A percentile compares a stretch with the other conserved stretches of the same genome.
These are phyloP conservation scores for Chauna torquata DNA, from an alignment of 2,113 vertebrate species.

Conservation along the genomic window DNA sequence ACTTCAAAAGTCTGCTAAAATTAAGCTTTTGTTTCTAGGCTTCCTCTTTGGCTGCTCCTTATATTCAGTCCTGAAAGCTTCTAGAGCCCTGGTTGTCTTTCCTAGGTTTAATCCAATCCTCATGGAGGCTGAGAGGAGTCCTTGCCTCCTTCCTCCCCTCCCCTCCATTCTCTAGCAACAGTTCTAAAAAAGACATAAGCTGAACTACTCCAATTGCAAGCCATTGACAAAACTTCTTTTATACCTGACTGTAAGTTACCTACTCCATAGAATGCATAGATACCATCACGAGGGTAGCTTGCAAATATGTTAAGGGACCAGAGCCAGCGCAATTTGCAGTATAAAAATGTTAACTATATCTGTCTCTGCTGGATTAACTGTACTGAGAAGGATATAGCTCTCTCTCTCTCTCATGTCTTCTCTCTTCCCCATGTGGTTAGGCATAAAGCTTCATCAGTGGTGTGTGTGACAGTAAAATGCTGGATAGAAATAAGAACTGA, in stretches of 20 bases:
- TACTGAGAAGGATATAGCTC: neutral
- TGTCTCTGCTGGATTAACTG: neutral
- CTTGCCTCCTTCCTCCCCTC: neutral
- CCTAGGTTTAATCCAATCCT: slow-evolving; percentile 17
- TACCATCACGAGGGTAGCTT: neutral
- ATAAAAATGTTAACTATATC: neutral
- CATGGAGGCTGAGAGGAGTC: neutral
- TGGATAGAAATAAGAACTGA: neutral
- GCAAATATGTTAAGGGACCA: neutral
- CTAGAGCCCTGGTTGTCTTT: neutral
- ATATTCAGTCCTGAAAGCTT: neutral
- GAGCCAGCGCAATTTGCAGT: neutral
- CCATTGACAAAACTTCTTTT: neutral
- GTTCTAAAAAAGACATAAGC: neutral
- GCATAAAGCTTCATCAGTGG: neutral
- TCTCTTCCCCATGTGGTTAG: neutral
- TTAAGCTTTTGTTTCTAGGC: neutral
- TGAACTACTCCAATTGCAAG: neutral
- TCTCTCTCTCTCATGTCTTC: neutral
- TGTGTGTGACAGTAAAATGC: neutral
- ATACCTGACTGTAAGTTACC: neutral
- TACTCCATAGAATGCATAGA: neutral
- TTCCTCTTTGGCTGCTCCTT: neutral
- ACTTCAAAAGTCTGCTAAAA: slow-evolving; percentile 26
- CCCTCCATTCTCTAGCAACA: neutral